Percentiles rank a stretch among this genome's conserved stretches.
phyloP scores from a whole-genome alignment of 2,888 invertebrate genomes.

The Dusona sp. region DNA sequence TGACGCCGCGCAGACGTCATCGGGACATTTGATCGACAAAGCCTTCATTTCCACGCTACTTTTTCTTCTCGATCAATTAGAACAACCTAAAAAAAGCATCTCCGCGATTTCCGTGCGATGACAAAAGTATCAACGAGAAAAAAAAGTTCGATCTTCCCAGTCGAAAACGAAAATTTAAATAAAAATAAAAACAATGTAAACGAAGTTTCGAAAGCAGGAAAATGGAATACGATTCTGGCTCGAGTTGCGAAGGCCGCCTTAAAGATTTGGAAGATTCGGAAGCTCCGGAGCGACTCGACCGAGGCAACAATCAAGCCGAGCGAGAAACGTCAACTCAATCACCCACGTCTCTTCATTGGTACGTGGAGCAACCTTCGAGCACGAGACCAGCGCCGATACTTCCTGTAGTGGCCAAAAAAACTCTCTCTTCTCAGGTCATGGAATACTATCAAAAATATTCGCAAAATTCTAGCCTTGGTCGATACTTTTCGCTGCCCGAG shows the following conservation, averaged over 20 bases:
- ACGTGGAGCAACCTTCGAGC: constrained; percentile 42
- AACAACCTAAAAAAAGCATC: neutral
- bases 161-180: neutral
- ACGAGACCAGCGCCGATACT: constrained; percentile 47
- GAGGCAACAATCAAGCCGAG: constrained; percentile 16
- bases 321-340: neutral
- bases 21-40: neutral
- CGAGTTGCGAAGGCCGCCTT: constrained; percentile 77
- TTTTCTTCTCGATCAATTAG: neutral
- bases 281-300: constrained; percentile 43
- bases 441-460: constrained; percentile 90
- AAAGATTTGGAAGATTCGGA: constrained; percentile 73
- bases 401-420: constrained; percentile 67
- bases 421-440: constrained; percentile 83
- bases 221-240: constrained; percentile 82
- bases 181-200: constrained; percentile 37
- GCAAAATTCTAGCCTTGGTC: constrained; percentile 88
- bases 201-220: neutral
- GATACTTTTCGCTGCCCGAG: constrained; percentile 86
- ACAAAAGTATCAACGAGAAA: neutral
- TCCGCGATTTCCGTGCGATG: constrained; percentile 16
- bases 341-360: constrained; percentile 44
- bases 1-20: neutral
- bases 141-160: neutral
- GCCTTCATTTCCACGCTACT: neutral